Evolutionary conservation across 2,113 vertebrate species (phyloP).

Genomic region (Bubo blakistoni): DNA sequence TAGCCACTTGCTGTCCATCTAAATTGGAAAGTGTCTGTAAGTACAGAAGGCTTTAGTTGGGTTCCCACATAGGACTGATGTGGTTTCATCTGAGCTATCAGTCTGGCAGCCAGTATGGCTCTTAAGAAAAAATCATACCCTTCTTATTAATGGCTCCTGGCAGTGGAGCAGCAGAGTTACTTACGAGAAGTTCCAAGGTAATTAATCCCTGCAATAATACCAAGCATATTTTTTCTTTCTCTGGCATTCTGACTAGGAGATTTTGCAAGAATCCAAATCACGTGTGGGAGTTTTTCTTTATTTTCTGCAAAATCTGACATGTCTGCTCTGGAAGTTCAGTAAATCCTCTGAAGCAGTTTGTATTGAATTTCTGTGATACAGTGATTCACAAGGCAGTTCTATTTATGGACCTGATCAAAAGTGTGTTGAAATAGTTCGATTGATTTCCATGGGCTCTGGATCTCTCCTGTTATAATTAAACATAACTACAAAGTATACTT

Average conservation of each 20-base stretch:
- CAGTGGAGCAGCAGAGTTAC: not conserved
- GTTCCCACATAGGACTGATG: not conserved
- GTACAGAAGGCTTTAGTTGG: not conserved
- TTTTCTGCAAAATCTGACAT: not conserved
- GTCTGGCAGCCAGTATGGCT: not conserved
- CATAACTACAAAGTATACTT: not conserved
- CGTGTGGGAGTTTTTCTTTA: not conserved
- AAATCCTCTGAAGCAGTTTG: not conserved
- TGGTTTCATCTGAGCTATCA: not conserved
- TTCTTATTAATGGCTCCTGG: not conserved
- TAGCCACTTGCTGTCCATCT: fast-evolving
- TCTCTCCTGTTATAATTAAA: not conserved
- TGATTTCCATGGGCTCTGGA: not conserved
- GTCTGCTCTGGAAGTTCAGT: not conserved
- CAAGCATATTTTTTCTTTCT: not conserved
- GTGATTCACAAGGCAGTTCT: not conserved
- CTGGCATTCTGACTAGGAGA: not conserved
- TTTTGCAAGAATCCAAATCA: not conserved
- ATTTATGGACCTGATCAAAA: not conserved
- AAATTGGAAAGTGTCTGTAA: not conserved
- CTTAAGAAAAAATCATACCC: not conserved
- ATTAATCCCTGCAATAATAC: not conserved
- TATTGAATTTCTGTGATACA: not conserved
- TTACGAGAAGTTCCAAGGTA: not conserved
- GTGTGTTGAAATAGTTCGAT: not conserved